phyloP scores from a whole-genome alignment of 2,888 invertebrate species.

The Epiblema foenella region DNA sequence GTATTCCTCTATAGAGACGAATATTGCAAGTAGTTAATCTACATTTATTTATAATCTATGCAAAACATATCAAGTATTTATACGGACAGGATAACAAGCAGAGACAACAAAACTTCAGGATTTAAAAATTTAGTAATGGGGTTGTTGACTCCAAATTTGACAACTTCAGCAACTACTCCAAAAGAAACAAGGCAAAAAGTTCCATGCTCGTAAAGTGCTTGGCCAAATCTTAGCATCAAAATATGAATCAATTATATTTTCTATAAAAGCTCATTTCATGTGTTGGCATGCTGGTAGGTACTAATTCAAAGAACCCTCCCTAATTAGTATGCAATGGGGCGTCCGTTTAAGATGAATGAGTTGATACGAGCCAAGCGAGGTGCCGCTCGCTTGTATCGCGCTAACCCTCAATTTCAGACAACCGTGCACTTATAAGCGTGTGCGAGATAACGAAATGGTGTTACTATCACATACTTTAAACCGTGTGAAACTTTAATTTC shows the following conservation, averaged over 20 bases:
- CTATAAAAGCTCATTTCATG: constrained; percentile 28
- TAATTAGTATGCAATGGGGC: constrained; percentile 70
- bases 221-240: constrained; percentile 12
- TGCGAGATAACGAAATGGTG: constrained; percentile 32
- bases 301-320: constrained; percentile 47
- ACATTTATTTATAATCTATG: too few relatives aligned
- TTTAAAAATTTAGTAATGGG: neutral
- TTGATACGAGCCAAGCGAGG: constrained; percentile 65
- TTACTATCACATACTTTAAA: constrained; percentile 39
- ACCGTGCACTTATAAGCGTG: constrained; percentile 26
- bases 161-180: too few relatives aligned
- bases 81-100: too few relatives aligned
- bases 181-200: too few relatives aligned
- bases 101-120: neutral
- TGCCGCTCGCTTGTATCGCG: constrained; percentile 62
- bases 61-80: too few relatives aligned
- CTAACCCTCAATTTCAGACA: constrained; percentile 49
- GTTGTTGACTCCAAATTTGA: too few relatives aligned
- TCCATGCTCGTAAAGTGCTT: neutral
- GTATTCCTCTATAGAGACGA: neutral
- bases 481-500: constrained; percentile 35
- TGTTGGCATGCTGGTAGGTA: constrained; percentile 37
- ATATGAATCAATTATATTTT: constrained; percentile 37
- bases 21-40: neutral
- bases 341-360: constrained; percentile 67